These are phyloP conservation scores for Axea sp. DNA, from an alignment of 2,888 invertebrate species.

Conservation along the genomic window DNA sequence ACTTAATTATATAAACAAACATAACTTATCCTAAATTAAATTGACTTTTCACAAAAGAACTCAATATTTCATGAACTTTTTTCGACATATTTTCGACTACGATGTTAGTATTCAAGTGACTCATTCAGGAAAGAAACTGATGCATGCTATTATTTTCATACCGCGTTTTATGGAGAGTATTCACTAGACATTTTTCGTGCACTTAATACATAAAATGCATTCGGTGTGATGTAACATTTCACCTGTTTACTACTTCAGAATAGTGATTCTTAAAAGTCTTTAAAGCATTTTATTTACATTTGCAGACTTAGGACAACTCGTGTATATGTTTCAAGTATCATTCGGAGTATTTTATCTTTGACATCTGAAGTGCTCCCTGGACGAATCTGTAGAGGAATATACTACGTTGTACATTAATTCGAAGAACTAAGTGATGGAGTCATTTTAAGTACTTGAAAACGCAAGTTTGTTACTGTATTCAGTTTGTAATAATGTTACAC, in stretches of 20 bases:
- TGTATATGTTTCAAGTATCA: conserved; percentile 40
- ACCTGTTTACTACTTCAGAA: conserved; percentile 36
- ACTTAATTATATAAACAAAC: no score
- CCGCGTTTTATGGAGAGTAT: conserved; percentile 27
- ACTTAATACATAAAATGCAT: conserved; percentile 40
- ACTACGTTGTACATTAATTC: conserved; percentile 25
- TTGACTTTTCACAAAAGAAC: no score
- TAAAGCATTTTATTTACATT: conserved; percentile 32
- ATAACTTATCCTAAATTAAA: no score
- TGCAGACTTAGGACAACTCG: conserved; percentile 35
- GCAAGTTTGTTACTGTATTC: no score
- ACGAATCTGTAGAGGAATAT: conserved; percentile 40
- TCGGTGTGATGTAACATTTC: conserved; percentile 26
- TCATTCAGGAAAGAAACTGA: conserved; percentile 24
- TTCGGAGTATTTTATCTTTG: conserved; percentile 46
- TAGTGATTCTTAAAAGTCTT: conserved; percentile 26
- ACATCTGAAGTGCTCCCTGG: conserved; percentile 39
- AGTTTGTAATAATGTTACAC: no score
- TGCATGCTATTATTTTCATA: conserved; percentile 37
- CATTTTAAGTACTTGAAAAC: background rate
- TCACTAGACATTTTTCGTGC: conserved; percentile 25
- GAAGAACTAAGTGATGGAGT: conserved; percentile 5
- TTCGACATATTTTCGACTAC: no score
- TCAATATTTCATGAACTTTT: no score
- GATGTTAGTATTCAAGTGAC: conserved; percentile 2